These are phyloP conservation scores for Hydrophis major DNA, from an alignment of 2,797 vertebrate genomes.

Conservation along the genomic window DNA sequence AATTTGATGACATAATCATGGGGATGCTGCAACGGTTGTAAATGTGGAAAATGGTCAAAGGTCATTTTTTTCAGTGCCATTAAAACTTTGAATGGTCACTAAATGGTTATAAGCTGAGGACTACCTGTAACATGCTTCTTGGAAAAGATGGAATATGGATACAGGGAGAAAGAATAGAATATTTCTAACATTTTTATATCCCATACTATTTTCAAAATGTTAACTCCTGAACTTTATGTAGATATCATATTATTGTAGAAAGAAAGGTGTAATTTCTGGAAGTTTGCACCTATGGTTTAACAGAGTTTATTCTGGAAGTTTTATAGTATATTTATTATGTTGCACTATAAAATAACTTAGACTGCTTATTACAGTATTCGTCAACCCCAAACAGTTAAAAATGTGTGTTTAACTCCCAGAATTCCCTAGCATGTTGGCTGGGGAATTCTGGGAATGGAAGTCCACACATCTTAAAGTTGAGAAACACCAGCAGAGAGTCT, in stretches of 20 bases:
- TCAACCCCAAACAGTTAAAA: not conserved
- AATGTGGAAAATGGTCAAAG: not conserved
- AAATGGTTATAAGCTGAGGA: not conserved
- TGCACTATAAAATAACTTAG: not conserved
- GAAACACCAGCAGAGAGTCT: not conserved
- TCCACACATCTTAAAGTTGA: not conserved
- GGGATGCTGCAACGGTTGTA: not conserved
- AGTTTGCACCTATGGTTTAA: not conserved
- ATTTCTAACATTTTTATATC: not conserved
- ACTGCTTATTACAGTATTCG: not conserved
- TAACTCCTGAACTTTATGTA: not conserved
- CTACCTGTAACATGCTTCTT: not conserved
- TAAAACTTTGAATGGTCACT: not conserved
- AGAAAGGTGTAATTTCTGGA: not conserved
- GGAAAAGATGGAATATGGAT: not conserved
- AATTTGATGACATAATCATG: not conserved
- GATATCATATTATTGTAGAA: not conserved
- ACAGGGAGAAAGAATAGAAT: not conserved
- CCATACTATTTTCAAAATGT: not conserved
- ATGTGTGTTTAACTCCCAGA: not conserved
- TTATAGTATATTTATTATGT: not conserved
- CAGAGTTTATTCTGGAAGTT: not conserved
- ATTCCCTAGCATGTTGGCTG: not conserved
- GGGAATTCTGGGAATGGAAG: not conserved
- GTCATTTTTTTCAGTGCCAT: not conserved